These are phyloP conservation scores for Rhodophaea formosa DNA, from an alignment of 2,888 invertebrate genomes.

Conservation along the genomic window DNA sequence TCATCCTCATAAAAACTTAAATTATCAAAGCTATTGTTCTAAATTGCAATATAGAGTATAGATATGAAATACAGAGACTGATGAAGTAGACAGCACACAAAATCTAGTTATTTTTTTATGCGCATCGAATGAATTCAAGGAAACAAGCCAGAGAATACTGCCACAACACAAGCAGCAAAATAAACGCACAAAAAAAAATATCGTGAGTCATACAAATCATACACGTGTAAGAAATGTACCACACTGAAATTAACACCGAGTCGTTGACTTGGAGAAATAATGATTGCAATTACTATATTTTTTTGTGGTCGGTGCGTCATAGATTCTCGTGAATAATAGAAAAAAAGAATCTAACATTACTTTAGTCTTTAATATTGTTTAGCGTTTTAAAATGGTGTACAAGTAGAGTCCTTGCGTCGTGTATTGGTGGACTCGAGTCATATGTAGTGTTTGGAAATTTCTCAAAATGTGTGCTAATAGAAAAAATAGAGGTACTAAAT, in stretches of 20 bases:
- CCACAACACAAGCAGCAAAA: slow-evolving; percentile 10
- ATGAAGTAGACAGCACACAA: background rate
- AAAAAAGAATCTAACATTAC: background rate
- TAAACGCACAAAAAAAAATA: slow-evolving; percentile 3
- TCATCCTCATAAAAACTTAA: background rate
- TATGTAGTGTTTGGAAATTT: too few relatives aligned
- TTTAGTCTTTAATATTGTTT: too few relatives aligned
- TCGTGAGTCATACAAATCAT: slow-evolving; percentile 2
- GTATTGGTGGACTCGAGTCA: too few relatives aligned
- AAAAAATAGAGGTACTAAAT: too few relatives aligned
- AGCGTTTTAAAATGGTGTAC: too few relatives aligned
- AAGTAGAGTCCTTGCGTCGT: too few relatives aligned
- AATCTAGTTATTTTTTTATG: background rate
- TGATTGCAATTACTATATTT: slow-evolving; percentile 3
- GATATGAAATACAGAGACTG: background rate
- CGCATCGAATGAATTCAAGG: background rate
- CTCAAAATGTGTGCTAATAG: too few relatives aligned
- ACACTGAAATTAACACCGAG: background rate
- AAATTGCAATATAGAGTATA: too few relatives aligned
- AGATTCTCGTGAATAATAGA: background rate
- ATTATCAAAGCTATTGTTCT: background rate
- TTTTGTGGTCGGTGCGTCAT: background rate
- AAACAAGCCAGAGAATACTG: slow-evolving; percentile 13
- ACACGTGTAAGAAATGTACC: slow-evolving; percentile 4
- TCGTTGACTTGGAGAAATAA: slow-evolving; percentile 10